Conservation (phyloP, 2,797 vertebrate genomes). For the Halcyon chelicuti region DNA sequence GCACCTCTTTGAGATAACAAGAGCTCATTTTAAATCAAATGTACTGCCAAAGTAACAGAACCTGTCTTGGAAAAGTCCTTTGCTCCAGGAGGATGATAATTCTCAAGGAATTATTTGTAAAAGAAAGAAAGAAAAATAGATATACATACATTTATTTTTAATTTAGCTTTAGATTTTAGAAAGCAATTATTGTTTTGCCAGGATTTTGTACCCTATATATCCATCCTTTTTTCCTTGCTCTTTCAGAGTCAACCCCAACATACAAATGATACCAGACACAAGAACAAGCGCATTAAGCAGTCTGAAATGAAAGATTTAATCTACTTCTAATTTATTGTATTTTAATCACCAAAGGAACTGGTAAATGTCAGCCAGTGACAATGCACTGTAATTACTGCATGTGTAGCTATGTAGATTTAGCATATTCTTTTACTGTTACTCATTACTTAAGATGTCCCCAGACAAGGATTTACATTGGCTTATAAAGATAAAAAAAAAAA, state of each 20-base stretch:
- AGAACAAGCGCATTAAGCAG: neutral
- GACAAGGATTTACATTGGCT: neutral
- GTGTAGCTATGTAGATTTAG: neutral
- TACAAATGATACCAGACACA: neutral
- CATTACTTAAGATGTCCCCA: neutral
- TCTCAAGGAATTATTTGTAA: neutral
- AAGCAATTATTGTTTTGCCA: neutral
- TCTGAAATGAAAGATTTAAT: neutral
- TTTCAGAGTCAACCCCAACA: neutral
- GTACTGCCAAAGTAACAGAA: neutral
- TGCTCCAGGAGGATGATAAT: neutral
- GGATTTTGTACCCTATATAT: neutral
- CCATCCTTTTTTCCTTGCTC: rapidly evolving
- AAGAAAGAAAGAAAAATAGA: neutral
- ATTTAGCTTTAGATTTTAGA: neutral
- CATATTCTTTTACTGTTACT: neutral
- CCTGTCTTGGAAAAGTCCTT: neutral
- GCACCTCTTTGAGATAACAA: neutral
- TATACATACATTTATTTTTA: rapidly evolving
- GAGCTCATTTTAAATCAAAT: neutral
- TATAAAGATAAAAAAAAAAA: neutral
- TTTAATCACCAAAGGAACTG: constrained; percentile 11
- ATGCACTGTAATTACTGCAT: neutral
- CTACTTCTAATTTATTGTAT: neutral
- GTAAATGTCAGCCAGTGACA: neutral